Evolutionary conservation across 2,888 invertebrate species (phyloP).

Genomic region (Agonopterix arenella): DNA sequence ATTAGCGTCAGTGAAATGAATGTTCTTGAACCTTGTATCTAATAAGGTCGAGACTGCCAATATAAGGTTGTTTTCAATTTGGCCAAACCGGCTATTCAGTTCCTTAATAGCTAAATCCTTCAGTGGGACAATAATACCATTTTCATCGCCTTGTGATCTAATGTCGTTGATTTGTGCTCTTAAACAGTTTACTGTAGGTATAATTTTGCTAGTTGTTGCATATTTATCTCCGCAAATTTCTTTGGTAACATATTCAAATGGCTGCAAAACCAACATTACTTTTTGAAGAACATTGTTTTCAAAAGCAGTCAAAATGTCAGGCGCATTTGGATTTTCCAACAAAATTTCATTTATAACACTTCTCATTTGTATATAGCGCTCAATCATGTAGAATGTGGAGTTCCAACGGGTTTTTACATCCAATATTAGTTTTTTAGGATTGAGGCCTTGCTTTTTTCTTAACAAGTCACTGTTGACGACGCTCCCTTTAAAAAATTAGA

Average conservation of each 20-base stretch:
- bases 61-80: constrained; percentile 14
- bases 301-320: constrained; percentile 14
- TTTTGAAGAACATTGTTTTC: constrained; percentile 16
- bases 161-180: constrained; percentile 13
- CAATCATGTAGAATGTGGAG: too few species aligned
- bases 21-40: constrained; percentile 16
- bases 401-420: constrained; percentile 15
- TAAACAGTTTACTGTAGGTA: constrained; percentile 15
- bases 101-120: constrained; percentile 12
- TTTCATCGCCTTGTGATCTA: constrained; percentile 6
- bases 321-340: constrained; percentile 15
- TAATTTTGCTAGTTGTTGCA: constrained; percentile 20
- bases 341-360: constrained; percentile 11
- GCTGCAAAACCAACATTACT: constrained; percentile 26
- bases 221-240: constrained; percentile 21
- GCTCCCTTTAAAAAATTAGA: constrained; percentile 12
- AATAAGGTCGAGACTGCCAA: constrained; percentile 14
- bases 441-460: constrained; percentile 11
- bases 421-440: constrained; percentile 15
- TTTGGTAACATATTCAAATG: constrained; percentile 19
- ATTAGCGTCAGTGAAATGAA: constrained; percentile 14
- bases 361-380: constrained; percentile 11
- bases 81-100: constrained; percentile 15
- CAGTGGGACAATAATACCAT: constrained; percentile 8
- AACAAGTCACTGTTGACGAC: constrained; percentile 11